These are phyloP conservation scores for Seira sanloemensis DNA, from an alignment of 2,888 invertebrate species.

Conservation along the genomic window DNA sequence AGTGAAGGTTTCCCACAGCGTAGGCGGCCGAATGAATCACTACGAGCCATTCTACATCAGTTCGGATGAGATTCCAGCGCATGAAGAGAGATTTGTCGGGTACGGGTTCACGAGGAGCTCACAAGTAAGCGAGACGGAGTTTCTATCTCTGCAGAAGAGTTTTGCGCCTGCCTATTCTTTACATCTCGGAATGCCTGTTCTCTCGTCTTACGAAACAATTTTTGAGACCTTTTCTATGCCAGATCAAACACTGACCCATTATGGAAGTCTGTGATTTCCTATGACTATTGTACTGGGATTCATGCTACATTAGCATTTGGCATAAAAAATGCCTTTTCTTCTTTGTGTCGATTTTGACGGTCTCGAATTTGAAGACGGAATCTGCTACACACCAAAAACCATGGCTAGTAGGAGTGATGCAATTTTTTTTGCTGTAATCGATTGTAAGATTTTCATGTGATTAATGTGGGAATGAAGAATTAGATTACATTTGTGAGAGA, in stretches of 20 bases:
- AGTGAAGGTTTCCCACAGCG: constrained; percentile 88
- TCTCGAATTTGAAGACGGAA: background rate
- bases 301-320: no score
- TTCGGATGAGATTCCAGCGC: constrained; percentile 85
- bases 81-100: constrained; percentile 92
- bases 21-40: constrained; percentile 78
- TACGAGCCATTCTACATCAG: constrained; percentile 95
- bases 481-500: background rate
- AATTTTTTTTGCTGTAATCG: no score
- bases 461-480: background rate
- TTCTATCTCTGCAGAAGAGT: background rate
- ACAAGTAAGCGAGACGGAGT: constrained; percentile 81
- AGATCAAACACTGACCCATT: no score
- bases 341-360: background rate
- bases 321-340: no score
- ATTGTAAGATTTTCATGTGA: background rate
- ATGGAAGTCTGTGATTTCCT: no score
- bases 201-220: no score
- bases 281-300: no score
- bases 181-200: background rate
- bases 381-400: no score
- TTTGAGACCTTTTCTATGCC: no score
- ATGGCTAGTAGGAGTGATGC: background rate
- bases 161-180: background rate
- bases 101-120: constrained; percentile 95